These are phyloP conservation scores for Leptoclinus maculatus DNA, from an alignment of 2,797 vertebrate species.

Conservation along the genomic window DNA sequence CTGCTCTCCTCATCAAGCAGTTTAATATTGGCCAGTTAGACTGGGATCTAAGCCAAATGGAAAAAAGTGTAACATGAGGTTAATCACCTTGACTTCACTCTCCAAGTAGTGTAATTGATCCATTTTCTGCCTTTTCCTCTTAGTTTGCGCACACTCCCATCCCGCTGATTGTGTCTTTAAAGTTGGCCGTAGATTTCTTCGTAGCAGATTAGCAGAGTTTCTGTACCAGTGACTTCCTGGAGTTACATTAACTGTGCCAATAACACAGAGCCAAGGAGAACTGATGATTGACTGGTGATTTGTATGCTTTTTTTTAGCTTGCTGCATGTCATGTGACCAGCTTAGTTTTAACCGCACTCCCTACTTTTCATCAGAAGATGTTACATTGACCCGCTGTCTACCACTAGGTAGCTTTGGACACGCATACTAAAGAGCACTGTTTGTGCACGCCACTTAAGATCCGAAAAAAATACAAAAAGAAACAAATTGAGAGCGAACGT, in stretches of 20 bases:
- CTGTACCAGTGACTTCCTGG: slow-evolving; percentile 37
- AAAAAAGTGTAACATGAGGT: slow-evolving; percentile 76
- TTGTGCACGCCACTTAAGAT: slow-evolving; percentile 80
- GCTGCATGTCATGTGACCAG: slow-evolving; percentile 36
- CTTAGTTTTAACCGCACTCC: slow-evolving; percentile 62
- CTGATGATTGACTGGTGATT: too few species aligned
- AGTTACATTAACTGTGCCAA: slow-evolving; percentile 40
- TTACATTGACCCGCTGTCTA: slow-evolving; percentile 67
- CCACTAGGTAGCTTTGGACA: slow-evolving; percentile 55
- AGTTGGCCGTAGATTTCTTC: slow-evolving; percentile 46
- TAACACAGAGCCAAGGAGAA: slow-evolving; percentile 29
- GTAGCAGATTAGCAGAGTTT: slow-evolving; percentile 45
- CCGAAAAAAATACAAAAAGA: slow-evolving; percentile 78
- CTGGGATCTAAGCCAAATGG: slow-evolving; percentile 80
- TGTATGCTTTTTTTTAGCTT: slow-evolving; percentile 26
- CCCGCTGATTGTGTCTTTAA: slow-evolving; percentile 50
- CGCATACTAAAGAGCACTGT: slow-evolving; percentile 62
- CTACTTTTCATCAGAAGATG: slow-evolving; percentile 50
- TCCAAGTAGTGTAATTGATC: slow-evolving; percentile 69
- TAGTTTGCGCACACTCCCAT: slow-evolving; percentile 38
- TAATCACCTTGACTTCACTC: slow-evolving; percentile 78
- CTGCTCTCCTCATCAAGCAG: slow-evolving; percentile 76
- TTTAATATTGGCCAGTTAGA: slow-evolving; percentile 76
- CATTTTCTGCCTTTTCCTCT: slow-evolving; percentile 61
- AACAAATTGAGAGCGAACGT: slow-evolving; percentile 43